A percentile compares a stretch with the other conserved stretches of the same genome.
Evolutionary conservation across 2,888 invertebrate species (phyloP).

Genomic region (Caenorhabditis parvicauda): DNA sequence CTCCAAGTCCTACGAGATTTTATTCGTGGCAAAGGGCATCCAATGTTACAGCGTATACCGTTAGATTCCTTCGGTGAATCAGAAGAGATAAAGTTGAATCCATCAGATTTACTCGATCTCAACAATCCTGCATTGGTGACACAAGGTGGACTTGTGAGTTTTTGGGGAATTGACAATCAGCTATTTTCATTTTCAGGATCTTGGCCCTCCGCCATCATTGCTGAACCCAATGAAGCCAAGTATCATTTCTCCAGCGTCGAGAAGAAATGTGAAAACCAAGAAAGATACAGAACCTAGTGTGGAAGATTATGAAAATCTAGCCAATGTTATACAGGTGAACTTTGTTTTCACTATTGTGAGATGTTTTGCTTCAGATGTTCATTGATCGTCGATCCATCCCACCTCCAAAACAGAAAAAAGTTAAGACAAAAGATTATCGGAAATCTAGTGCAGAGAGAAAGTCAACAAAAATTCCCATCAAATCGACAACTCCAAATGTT

Average conservation of each 20-base stretch:
- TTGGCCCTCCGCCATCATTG: neutral
- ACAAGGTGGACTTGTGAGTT: constrained; percentile 26
- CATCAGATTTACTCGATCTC: constrained; percentile 3
- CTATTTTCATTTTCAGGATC: neutral
- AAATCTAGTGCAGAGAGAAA: constrained; percentile 1
- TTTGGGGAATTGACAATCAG: neutral
- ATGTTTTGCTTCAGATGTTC: constrained; percentile 11
- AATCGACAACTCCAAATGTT: constrained; percentile 4
- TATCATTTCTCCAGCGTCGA: constrained; percentile 16
- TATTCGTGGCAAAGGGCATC: constrained; percentile 37
- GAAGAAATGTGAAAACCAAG: constrained; percentile 7
- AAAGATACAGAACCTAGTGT: constrained; percentile 10
- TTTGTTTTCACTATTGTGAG: neutral
- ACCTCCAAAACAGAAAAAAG: neutral
- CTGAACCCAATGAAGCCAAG: constrained; percentile 7
- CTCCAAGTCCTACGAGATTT: constrained; percentile 43
- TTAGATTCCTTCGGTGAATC: constrained; percentile 12
- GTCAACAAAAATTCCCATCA: neutral
- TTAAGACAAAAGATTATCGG: neutral
- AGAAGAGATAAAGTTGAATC: constrained; percentile 7
- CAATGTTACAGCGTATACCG: constrained; percentile 27
- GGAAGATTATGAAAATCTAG: constrained; percentile 30
- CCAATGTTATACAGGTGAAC: constrained; percentile 23
- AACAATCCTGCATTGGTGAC: constrained; percentile 19
- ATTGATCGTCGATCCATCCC: constrained; percentile 12